Evolutionary conservation across 2,888 invertebrate species (phyloP).

Genomic region (Standfussiana lucernea): DNA sequence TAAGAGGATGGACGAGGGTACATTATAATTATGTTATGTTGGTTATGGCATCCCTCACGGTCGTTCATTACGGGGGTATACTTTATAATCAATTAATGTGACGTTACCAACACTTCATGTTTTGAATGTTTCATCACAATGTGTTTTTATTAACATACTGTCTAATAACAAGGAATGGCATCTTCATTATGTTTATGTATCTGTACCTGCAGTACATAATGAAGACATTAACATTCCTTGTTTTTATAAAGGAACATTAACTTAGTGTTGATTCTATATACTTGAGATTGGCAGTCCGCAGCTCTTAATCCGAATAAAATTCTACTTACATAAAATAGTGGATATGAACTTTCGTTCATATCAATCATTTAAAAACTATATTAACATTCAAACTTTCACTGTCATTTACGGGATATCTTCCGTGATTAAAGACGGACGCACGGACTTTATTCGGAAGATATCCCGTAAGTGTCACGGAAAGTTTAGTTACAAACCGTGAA

Average conservation of each 20-base stretch:
- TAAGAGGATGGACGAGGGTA: constrained; percentile 40
- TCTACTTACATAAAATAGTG: not conserved
- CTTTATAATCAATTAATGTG: constrained; percentile 35
- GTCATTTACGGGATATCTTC: too few species aligned
- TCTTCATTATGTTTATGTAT: too few species aligned
- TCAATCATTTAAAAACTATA: too few species aligned
- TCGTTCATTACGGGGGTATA: constrained; percentile 24
- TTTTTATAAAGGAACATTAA: not conserved
- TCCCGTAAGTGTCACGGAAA: too few species aligned
- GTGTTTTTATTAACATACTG: not conserved
- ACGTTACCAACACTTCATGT: not conserved
- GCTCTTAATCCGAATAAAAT: not conserved
- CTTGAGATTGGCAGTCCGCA: not conserved
- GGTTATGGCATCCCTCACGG: constrained; percentile 26
- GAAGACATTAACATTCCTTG: not conserved
- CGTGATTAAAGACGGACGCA: too few species aligned
- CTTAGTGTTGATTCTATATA: not conserved
- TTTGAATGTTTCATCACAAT: not conserved
- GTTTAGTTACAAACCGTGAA: too few species aligned
- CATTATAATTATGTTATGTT: constrained; percentile 37
- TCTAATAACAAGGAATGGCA: too few species aligned
- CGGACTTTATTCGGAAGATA: too few species aligned
- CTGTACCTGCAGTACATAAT: too few species aligned
- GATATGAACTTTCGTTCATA: too few species aligned
- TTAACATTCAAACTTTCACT: too few species aligned